Base-by-base conservation (phyloP, 2,888 invertebrate species). In the Tinea semifulvella region DNA sequence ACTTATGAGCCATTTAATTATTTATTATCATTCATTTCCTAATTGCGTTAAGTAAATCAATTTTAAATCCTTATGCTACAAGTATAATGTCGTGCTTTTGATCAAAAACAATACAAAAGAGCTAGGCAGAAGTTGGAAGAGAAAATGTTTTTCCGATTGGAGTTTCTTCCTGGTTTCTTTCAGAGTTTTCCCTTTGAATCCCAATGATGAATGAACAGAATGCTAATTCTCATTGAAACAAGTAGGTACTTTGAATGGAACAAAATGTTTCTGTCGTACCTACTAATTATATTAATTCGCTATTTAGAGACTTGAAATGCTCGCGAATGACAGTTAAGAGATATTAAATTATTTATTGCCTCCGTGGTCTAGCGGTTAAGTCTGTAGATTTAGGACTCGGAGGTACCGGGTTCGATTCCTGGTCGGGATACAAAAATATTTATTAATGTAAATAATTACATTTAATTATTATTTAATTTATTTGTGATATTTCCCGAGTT, bases 71-170 rank as follows among this genome's bases (percentile, higher is more conserved):
- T 25, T 25, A 25, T 10, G 25, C 25, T 25, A 25, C n/a, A 38
- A 38, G 18, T 5, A 38, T 18, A 11, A 38, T 19, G 6, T 38
- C 3, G 11, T 55, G 49, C 52, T 46, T 56, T 60, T 60, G 62
- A 65, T 63, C 63, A 63, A 63, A 60, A 61, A 60, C 60, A 61
- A 63, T 61, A 61, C 56, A 57, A 57, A 60, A 60, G 57, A 57
- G 58, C 60, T 57, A 46, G n/a, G 3, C 28, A 54, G 56, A 64
- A 62, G 53, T 63, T 61, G 53, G 53, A 56, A 57, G 58, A 57
- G 54, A 55, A 65, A 65, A 68, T 68, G 65, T 68, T 70, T 62
- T 65, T 60, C 57, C 62, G 58, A 66, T 59, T 55, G 54, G 54
- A 58, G 53, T 60, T 54, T 50, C 52, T 53, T 56, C 53, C 51